These are phyloP conservation scores for Synergus japonicus DNA, from an alignment of 2,888 invertebrate genomes.

Conservation along the genomic window DNA sequence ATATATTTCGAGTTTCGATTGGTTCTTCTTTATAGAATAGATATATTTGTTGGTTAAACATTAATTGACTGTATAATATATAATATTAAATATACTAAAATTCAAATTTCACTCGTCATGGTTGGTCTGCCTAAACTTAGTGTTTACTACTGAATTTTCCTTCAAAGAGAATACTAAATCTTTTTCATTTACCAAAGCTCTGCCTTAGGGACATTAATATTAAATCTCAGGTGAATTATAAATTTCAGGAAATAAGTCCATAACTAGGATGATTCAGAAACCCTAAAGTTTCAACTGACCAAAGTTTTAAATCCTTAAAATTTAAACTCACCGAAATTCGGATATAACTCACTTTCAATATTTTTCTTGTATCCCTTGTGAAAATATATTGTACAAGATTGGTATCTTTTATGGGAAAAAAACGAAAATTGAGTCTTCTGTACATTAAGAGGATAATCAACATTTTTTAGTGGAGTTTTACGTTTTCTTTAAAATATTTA, in stretches of 20 bases:
- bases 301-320: too few species aligned
- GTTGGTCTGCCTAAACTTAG: neutral
- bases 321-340: too few species aligned
- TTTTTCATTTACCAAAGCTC: neutral
- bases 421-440: neutral
- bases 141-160: neutral
- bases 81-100: too few species aligned
- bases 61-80: too few species aligned
- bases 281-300: too few species aligned
- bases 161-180: neutral
- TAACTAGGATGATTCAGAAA: too few species aligned
- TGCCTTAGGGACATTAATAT: neutral
- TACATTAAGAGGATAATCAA: neutral
- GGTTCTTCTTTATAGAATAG: neutral
- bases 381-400: too few species aligned
- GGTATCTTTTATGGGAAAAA: neutral
- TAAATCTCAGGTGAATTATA: neutral
- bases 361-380: too few species aligned
- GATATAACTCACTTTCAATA: too few species aligned
- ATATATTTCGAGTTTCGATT: too few species aligned
- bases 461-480: neutral
- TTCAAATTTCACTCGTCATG: too few species aligned
- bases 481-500: slow-evolving; percentile 53
- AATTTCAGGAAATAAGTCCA: neutral
- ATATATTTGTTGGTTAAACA: too few species aligned